A percentile compares a stretch with the other conserved stretches of the same genome.
Conservation (phyloP, 2,888 invertebrate species). For the Dorcus hopei region DNA sequence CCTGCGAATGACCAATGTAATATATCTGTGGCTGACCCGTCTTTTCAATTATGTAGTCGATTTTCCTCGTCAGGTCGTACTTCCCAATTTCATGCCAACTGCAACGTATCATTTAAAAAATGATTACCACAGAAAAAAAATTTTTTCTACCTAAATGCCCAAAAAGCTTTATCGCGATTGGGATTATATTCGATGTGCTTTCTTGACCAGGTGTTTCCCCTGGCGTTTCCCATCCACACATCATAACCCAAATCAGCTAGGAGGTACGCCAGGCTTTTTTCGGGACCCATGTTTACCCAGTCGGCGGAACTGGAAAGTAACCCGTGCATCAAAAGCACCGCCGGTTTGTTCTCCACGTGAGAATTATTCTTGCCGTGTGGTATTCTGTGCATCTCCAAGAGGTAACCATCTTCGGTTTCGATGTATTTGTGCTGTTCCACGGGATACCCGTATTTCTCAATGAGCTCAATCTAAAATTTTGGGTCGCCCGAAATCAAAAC, state of each 20-base stretch:
- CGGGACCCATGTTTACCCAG: conserved; percentile 66
- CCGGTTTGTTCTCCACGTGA: conserved; percentile 41
- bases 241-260: conserved; percentile 52
- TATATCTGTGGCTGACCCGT: conserved; percentile 59
- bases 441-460: conserved; percentile 54
- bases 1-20: conserved; percentile 70
- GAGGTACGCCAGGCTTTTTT: conserved; percentile 52
- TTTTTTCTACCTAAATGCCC: conserved; percentile 43
- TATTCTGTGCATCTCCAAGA: conserved; percentile 74
- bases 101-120: too few species aligned
- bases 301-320: conserved; percentile 69
- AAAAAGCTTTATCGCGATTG: conserved; percentile 40
- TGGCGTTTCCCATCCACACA: conserved; percentile 60
- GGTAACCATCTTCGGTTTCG: conserved; percentile 73
- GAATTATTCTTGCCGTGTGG: conserved; percentile 46
- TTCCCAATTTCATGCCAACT: conserved; percentile 65
- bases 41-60: conserved; percentile 60
- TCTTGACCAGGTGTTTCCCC: conserved; percentile 57
- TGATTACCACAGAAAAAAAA: too few species aligned
- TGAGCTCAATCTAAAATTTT: conserved; percentile 11
- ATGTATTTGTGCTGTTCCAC: conserved; percentile 58
- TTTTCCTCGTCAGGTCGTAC: conserved; percentile 72
- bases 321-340: conserved; percentile 73
- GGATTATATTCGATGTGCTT: conserved; percentile 48
- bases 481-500: too few species aligned